A percentile compares a stretch with the other conserved stretches of the same genome.
These are phyloP conservation scores for Phylloscopus collybita DNA, from an alignment of 2,797 vertebrate species.

Conservation along the genomic window DNA sequence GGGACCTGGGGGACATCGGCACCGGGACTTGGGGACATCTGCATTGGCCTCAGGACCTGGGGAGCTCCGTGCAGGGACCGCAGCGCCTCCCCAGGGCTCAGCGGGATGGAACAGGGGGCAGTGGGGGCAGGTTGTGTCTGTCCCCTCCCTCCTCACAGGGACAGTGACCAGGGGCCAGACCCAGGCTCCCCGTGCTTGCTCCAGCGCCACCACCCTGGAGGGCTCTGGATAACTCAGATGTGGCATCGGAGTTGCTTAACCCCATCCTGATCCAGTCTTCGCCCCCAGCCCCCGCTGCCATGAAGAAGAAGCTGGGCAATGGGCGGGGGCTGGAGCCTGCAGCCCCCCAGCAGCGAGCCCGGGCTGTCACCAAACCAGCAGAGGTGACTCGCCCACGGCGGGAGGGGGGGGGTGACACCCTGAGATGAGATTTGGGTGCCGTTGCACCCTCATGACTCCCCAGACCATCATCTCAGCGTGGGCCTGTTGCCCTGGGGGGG, in stretches of 20 bases:
- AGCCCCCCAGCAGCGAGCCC: constrained; percentile 20
- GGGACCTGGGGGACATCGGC: not conserved
- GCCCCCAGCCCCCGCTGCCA: rapidly evolving
- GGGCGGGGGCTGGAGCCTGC: constrained; percentile 48
- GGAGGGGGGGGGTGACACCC: not conserved
- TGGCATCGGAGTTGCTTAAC: rapidly evolving
- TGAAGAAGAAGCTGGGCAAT: constrained; percentile 32
- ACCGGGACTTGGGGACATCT: not conserved
- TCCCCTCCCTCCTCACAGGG: not conserved
- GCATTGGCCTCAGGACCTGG: not conserved
- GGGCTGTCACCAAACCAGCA: constrained; percentile 64
- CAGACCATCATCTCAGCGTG: not conserved
- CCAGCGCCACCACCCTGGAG: not conserved
- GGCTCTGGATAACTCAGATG: not conserved
- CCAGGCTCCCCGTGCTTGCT: not conserved
- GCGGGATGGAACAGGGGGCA: not conserved
- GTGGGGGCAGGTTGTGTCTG: not conserved
- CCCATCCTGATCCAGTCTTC: not conserved
- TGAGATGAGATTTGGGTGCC: rapidly evolving
- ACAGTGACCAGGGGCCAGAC: rapidly evolving
- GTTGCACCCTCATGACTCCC: not conserved
- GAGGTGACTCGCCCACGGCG: constrained; percentile 52
- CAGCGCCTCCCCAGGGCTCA: not conserved
- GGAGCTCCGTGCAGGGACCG: rapidly evolving
- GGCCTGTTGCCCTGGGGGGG: not conserved